Base-by-base conservation (phyloP, 2,888 invertebrate genomes). In the Opisthograptis luteolata region DNA sequence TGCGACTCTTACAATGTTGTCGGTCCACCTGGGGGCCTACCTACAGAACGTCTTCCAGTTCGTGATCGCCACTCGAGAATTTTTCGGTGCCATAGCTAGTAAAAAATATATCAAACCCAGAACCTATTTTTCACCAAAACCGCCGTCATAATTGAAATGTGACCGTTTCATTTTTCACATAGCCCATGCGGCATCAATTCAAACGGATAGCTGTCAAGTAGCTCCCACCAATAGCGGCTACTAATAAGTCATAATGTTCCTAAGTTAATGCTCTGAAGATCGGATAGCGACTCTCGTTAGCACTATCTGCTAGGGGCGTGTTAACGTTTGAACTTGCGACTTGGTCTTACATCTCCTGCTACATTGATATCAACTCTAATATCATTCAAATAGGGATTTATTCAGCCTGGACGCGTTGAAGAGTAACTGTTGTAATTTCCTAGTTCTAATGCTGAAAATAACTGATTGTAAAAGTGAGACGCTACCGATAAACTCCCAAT, bases 271-370 rank as follows among this genome's bases (percentile, higher is more conserved):
- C 56, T 61, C 44, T 50, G 55, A 62, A 66, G 73, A 75, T 76
- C 56, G 64, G 81, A 81, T 81, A 79, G 66, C 62, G 61, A 48
- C 57, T 57, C 81, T 83, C 76, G 80, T 82, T 82, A 79, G 79
- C 71, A 68, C 69, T 76, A 81, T 79, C 76, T 66, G 51, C 42
- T 62, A 60, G 67, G 73, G 73, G 76, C 73, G 76, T 68, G 70
- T 55, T 46, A 46, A 43, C 49, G 54, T 24, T 55, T 55, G 47
- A 58, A 56, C 55, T 47, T 53, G 40, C 43, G 48, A 50, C 51
- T 47, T 35, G 35, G 31, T 46, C 43, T 46, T 17, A 32, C 19
- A 32, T 37, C 22, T 28, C 25, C 42, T 10, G 19, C 13, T 20
- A 31, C 9, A 13, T n/a, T n/a, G 57, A 55, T 34, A 39, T 15